phyloP scores from a whole-genome alignment of 2,888 invertebrate genomes.

The Eumerus sabulonum region DNA sequence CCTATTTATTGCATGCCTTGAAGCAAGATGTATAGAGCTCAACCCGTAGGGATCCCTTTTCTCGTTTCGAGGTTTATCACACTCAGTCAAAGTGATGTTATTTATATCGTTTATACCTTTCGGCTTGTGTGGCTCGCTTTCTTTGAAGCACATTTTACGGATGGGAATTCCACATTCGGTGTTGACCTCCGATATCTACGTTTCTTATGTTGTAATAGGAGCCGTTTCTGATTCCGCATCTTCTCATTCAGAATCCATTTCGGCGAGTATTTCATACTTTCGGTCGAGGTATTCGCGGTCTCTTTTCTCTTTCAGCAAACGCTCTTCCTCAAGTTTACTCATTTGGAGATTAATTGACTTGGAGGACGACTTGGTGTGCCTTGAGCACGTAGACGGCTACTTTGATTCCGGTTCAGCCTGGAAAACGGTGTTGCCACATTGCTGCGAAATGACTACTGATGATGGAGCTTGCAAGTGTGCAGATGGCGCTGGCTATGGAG shows the following conservation, averaged over 20 bases:
- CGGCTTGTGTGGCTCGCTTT: not conserved
- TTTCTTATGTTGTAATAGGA: constrained; percentile 4
- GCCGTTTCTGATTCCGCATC: too few relatives aligned
- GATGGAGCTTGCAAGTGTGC: not conserved
- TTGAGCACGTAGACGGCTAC: constrained; percentile 1
- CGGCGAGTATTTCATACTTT: constrained; percentile 27
- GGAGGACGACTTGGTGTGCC: constrained; percentile 3
- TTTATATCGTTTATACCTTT: too few relatives aligned
- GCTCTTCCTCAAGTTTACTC: constrained; percentile 21
- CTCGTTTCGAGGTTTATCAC: not conserved
- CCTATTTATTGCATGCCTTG: not conserved
- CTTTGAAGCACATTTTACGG: not conserved
- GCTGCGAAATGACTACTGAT: not conserved
- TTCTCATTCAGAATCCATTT: constrained; percentile 4
- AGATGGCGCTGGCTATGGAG: not conserved
- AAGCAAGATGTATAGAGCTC: not conserved
- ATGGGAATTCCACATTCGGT: constrained; percentile 4
- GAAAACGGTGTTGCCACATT: not conserved
- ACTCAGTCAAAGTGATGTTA: too few relatives aligned
- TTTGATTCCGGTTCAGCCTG: not conserved
- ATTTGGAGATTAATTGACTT: constrained; percentile 18
- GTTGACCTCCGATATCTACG: constrained; percentile 9
- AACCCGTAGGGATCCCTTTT: not conserved
- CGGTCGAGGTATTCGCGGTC: constrained; percentile 10
- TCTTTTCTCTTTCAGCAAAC: constrained; percentile 20